Evolutionary conservation across 2,113 vertebrate genomes (phyloP).

Genomic region (Mesembrinibis cayennensis): DNA sequence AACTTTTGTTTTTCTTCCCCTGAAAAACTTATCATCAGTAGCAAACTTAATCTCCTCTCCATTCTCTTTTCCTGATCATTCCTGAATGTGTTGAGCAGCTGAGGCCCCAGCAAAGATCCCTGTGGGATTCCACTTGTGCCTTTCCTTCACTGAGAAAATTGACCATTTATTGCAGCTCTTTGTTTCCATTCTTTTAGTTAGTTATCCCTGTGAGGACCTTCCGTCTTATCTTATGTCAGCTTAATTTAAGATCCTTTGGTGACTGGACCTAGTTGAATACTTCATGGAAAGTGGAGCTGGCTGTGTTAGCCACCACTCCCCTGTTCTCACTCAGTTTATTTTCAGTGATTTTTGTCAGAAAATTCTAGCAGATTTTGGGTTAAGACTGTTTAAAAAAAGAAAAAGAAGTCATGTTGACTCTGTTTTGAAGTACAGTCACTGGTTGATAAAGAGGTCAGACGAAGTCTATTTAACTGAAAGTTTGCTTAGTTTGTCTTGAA

Average conservation of each 20-base stretch:
- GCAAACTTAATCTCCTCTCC: neutral
- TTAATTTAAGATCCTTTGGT: neutral
- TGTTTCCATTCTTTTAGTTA: neutral
- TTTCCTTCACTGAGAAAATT: constrained; percentile 2
- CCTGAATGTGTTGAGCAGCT: neutral
- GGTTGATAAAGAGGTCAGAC: neutral
- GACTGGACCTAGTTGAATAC: neutral
- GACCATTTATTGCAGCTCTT: neutral
- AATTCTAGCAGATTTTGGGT: neutral
- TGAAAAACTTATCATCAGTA: neutral
- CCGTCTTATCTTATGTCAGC: neutral
- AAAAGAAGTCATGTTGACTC: neutral
- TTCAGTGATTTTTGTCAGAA: neutral
- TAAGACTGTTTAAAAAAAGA: neutral
- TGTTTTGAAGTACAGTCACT: neutral
- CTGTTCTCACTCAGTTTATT: neutral
- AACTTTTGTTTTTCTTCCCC: neutral
- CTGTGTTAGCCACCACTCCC: neutral
- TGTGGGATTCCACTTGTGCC: neutral
- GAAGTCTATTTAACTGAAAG: neutral
- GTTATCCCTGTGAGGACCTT: neutral
- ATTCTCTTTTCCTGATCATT: neutral
- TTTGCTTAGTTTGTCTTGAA: neutral
- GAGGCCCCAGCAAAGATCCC: neutral
- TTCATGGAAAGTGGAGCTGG: neutral